A percentile compares a stretch with the other conserved stretches of the same genome.
phyloP scores from a whole-genome alignment of 35 echinoderm and acorn worm species.

The Patiria miniata region DNA sequence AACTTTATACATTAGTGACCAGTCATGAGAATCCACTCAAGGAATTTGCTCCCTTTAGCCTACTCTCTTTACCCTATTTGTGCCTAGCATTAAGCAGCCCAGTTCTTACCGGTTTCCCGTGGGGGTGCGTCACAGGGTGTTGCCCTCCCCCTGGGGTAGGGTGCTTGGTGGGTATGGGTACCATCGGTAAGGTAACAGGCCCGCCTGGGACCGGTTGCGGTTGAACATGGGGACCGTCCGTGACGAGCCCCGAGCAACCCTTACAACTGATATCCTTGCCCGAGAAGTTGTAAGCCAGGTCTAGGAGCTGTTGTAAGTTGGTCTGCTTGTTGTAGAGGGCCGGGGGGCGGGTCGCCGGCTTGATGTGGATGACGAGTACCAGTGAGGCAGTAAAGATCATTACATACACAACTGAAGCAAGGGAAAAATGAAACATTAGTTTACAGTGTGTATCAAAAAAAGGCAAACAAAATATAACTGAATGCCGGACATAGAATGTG shows the following conservation, averaged over 20 bases:
- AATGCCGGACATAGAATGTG: too few relatives aligned
- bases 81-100: too few relatives aligned
- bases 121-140: neutral
- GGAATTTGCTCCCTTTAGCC: too few relatives aligned
- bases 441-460: too few relatives aligned
- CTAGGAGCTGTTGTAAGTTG: constrained; percentile 76
- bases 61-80: too few relatives aligned
- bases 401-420: constrained; percentile 47
- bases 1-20: too few relatives aligned
- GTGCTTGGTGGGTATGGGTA: neutral
- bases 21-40: too few relatives aligned
- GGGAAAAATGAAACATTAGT: neutral
- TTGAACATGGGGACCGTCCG: neutral
- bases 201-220: neutral
- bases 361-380: constrained; percentile 63
- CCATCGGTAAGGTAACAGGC: neutral
- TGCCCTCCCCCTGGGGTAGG: neutral
- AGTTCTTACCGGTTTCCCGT: too few relatives aligned
- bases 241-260: constrained; percentile 71
- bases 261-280: constrained; percentile 74
- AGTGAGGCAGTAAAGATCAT: constrained; percentile 55
- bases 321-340: constrained; percentile 74
- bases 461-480: too few relatives aligned
- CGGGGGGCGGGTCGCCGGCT: constrained; percentile 79
- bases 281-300: constrained; percentile 85